Evolutionary conservation across 2,113 vertebrate genomes (phyloP), one percentile per base, ranked within the genome.

Genomic region (Anoura caudifer): DNA sequence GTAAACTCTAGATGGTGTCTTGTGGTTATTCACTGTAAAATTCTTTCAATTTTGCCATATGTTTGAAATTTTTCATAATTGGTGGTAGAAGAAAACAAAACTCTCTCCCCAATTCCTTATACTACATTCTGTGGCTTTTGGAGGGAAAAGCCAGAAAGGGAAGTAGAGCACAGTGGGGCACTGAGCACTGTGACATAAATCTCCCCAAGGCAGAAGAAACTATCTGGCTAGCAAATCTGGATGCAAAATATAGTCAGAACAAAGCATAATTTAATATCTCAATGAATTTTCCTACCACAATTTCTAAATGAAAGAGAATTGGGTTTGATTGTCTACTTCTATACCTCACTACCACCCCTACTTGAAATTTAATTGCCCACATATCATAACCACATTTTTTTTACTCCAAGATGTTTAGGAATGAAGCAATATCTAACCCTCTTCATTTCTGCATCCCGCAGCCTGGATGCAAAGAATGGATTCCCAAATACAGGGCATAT

Each of bases 41-140:
- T 65, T 83, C 31, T 96, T 90, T 77, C 73, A 89, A 1, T 93
- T 88, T 81, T 90, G 67, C 28, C 83, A 77, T 96, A 72, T 81
- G 52, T 86, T 85, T 92, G 69, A 94, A 81, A 75, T 81, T 83
- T 96, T 85, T 96, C 65, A 90, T 80, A 52, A 96, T 33, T 75
- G 59, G 70, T 17, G 0, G 1, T 94, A 31, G 67, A 94, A 90
- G 43, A 95, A 96, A 95, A 92, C 79, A 65, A 70, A 96, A 76
- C 15, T 52, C 20, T 91, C 22, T 77, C 22, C 28, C 56, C 54
- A 88, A 91, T 10, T 22, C 47, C 16, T 95, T 70, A 84, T 19
- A 75, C 13, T 70, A 59, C 72, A 67, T 85, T 91, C 24, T 75
- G 11, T 87, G 59, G 63, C 31, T 92, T 83, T 95, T 73, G 47